phyloP scores from a whole-genome alignment of 2,113 vertebrate species.

The Noturus placidus region DNA sequence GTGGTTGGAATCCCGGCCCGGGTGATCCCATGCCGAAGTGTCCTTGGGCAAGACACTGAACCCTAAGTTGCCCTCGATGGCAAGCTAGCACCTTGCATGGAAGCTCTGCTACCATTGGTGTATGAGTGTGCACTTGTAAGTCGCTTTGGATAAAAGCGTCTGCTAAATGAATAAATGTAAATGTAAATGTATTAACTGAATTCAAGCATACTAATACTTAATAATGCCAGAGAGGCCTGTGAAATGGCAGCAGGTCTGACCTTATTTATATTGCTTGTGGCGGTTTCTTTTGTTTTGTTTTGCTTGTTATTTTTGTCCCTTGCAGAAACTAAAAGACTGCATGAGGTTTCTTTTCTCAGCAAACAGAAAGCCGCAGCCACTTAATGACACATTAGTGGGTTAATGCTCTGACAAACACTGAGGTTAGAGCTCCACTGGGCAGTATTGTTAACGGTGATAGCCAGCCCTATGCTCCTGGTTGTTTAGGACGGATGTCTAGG shows the following conservation, averaged over 20 bases:
- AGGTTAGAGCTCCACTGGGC: slow-evolving; percentile 41
- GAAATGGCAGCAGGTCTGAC: not conserved
- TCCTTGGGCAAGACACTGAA: no score
- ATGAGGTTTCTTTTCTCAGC: slow-evolving; percentile 35
- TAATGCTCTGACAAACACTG: slow-evolving; percentile 49
- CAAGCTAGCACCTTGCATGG: no score
- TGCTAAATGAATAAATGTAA: no score
- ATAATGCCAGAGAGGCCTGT: not conserved
- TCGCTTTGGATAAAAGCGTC: no score
- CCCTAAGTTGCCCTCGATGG: no score
- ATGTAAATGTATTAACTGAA: no score
- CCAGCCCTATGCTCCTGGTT: slow-evolving; percentile 15
- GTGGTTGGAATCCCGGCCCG: no score
- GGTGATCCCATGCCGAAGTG: no score
- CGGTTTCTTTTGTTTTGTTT: no score
- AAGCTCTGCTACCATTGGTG: no score
- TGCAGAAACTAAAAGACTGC: not conserved
- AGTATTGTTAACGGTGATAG: slow-evolving; percentile 23
- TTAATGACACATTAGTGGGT: slow-evolving; percentile 50
- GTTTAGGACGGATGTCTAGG: slow-evolving; percentile 30
- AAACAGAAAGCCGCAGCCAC: slow-evolving; percentile 48
- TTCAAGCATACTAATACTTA: not conserved
- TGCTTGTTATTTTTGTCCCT: not conserved
- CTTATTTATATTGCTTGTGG: slow-evolving; percentile 7
- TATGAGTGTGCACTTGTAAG: no score